These are phyloP conservation scores for Ennomos erosarius DNA, from an alignment of 2,888 invertebrate species.

Conservation along the genomic window DNA sequence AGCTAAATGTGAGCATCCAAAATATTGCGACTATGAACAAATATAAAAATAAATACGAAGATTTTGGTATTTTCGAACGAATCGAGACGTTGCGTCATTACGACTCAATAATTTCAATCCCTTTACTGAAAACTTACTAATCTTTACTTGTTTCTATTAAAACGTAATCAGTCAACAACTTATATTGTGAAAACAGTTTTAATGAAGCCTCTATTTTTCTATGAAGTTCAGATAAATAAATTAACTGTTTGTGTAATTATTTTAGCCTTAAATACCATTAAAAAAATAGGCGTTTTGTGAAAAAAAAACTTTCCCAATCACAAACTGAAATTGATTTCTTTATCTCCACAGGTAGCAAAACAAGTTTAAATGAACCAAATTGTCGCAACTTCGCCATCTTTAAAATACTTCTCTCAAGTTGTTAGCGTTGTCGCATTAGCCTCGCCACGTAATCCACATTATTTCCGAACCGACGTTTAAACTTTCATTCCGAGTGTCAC, in stretches of 20 bases:
- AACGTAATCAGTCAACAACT: too few relatives aligned
- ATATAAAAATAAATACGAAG: conserved; percentile 7
- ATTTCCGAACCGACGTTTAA: conserved; percentile 73
- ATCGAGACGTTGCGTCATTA: conserved; percentile 27
- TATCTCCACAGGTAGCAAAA: neutral
- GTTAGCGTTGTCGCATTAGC: conserved; percentile 47
- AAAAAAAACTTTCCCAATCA: neutral
- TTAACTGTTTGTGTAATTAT: too few relatives aligned
- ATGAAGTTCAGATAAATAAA: too few relatives aligned
- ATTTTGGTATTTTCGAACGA: conserved; percentile 24
- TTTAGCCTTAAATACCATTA: too few relatives aligned
- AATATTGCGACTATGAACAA: neutral
- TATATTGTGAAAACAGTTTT: too few relatives aligned
- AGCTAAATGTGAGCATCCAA: neutral
- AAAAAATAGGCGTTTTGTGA: too few relatives aligned
- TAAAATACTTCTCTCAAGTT: conserved; percentile 38
- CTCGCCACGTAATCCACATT: conserved; percentile 69
- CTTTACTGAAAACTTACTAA: too few relatives aligned
- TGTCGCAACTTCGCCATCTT: conserved; percentile 31
- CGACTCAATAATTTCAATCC: conserved; percentile 20
- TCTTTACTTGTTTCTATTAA: too few relatives aligned
- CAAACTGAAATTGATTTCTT: too few relatives aligned
- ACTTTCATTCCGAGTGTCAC: conserved; percentile 75
- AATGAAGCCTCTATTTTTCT: too few relatives aligned
- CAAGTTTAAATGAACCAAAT: conserved; percentile 5